Base-by-base conservation (phyloP, 1,140 invertebrate species). In the Drosophila pectinifera region DNA sequence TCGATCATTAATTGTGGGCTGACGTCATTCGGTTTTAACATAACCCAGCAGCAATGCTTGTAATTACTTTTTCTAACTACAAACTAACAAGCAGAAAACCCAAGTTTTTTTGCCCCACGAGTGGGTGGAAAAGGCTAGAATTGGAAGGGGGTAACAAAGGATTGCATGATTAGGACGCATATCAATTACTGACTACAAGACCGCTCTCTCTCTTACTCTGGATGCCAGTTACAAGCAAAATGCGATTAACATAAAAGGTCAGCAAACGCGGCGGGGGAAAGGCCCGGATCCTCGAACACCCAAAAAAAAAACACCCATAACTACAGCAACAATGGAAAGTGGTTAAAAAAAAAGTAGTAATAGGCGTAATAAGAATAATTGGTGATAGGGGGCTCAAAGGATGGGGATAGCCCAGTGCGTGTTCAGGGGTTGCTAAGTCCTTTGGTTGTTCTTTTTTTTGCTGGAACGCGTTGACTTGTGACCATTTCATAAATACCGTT, bases 401-500 rank as follows among this genome's bases (percentile, higher is more conserved):
- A 20, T 24, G 26, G 13, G 51, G 51, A 34, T 8, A 5, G 34
- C 24, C 22, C 42, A 49, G 65, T 86, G 82, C 83, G 83, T 86
- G 82, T 75, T 43, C 43, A 28, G 36, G 55, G 49, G 49, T 34
- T 53, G 68, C 48, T 13, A 26, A 59, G 31, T 70, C 48, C 67
- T 45, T 39, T 36, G 62, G 57, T 63, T 49, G 34, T 41, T 45
- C 22, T 58, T 43, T 43, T 55, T 38, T 4, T 51, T 20, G 75
- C 62, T 67, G 42, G 54, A 75, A 89, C 72, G 84, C 85, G 85
- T 90, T 90, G 85, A 90, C 86, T 90, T 90, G 85, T 90, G 85
- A 86, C 85, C 82, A 90, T 90, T 90, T 90, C 85, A 86, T 90
- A 90, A 90, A 90, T 90, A 90, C 86, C 86, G 86, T 82, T 79